Base-by-base conservation (phyloP, 2,113 vertebrate genomes). In the Colaptes auratus region DNA sequence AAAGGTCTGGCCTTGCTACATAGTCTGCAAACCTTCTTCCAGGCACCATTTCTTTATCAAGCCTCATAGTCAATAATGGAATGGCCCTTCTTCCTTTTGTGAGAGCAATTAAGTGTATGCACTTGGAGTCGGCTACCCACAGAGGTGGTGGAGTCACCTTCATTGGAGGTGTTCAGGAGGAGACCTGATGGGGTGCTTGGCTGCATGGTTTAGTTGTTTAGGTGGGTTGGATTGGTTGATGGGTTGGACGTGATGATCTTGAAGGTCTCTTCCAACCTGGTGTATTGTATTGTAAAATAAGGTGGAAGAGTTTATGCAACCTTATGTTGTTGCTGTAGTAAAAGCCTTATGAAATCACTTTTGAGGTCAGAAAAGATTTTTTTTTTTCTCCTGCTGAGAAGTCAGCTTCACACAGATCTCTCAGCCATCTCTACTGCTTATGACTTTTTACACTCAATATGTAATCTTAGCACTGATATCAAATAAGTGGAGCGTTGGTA, bases 401-500 rank as follows among this genome's bases (percentile, higher is more conserved):
- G 27, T 60, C 25, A 24, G 31, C 30, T 93, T 95, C 30, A 63
- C 3, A 15, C 27, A 31, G 35, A 48, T 60, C 21, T 77, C 31
- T 58, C 15, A 5, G 27, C 20, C 3, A 20, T 70, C 23, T 52
- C 15, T 67, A 24, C n/a, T 79, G 56, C 64, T 89, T 89, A 23
- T 46, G 73, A 90, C 42, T 53, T 75, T 78, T 75, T 65, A 64
- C 18, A 59, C 77, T 48, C 61, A 70, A 33, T 31, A 18, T 48
- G 24, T 81, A 92, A 87, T 83, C 61, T 83, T 78, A 65, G 69
- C n/a, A n/a, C 44, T 72, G 78, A 58, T 83, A 84, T 42, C 46
- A 24, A 18, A 31, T 84, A 92, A 94, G 66, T 2, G 0, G 46
- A 87, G 55, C 19, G 42, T 84, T 79, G 58, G 75, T 92, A 67